Evolutionary conservation across 2,113 vertebrate species (phyloP), one percentile per base, ranked within the genome.

Genomic region (Pavo muticus): DNA sequence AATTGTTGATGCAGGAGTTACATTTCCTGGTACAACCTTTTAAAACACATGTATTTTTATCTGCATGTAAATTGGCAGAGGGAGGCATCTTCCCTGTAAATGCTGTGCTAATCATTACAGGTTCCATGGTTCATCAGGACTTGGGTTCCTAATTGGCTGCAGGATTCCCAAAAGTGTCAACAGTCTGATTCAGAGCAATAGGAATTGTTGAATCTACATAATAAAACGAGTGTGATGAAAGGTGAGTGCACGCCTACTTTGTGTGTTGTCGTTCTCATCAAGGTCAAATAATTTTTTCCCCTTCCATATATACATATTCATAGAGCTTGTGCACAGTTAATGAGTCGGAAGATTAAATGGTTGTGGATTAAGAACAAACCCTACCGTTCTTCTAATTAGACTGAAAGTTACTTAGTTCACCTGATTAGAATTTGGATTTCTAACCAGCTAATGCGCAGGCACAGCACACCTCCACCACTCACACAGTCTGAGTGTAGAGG

Each of bases 281-380:
- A 98, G 97, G 97, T 98, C 97, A 98, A 92, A 95, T 83, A 19
- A 11, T 75, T 85, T 95, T 94, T 54, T 95, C 86, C 17, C 90
- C 84, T 93, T 74, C 42, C 60, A 83, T 64, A 96, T 96, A 95
- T 98, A 93, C 97, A 97, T 98, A 98, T 98, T 97, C 96, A 98
- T 98, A 91, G 95, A 88, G 61, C 60, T 81, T 61, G 67, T 90
- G 91, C 94, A 91, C 95, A 83, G 30, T 94, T 98, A 97, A 98
- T 97, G 97, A 97, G 96, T 94, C 0, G 18, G 97, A 97, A 97
- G 97, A 97, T 96, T 97, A 97, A 97, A 97, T 96, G 94, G 96
- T 93, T 93, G 94, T 93, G 97, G 95, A 97, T 96, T 94, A 97
- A 94, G 97, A 97, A 93, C 93, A 97, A 97, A 95, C 90, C 95